These are phyloP conservation scores for Apamea crenata DNA, from an alignment of 2,888 invertebrate species.

Conservation along the genomic window DNA sequence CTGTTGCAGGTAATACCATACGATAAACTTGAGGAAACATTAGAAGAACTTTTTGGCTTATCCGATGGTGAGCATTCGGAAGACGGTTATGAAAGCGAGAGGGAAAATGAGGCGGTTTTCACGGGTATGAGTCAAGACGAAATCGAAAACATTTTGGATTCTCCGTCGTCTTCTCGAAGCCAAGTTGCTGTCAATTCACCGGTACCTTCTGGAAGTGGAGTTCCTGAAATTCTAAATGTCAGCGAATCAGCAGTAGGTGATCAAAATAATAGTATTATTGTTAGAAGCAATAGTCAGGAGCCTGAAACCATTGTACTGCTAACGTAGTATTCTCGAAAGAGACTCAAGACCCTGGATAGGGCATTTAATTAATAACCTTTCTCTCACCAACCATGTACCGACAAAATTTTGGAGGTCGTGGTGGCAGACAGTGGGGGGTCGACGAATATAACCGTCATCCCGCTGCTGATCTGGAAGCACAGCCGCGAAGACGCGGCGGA, in stretches of 20 bases:
- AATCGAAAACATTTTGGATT: slow-evolving; percentile 45
- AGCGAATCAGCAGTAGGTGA: slow-evolving; percentile 40
- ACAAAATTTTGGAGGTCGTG: too few relatives aligned
- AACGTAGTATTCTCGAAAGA: too few relatives aligned
- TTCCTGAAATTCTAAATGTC: slow-evolving; percentile 39
- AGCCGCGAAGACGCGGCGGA: too few relatives aligned
- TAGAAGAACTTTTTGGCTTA: slow-evolving; percentile 45
- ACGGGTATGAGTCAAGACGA: slow-evolving; percentile 39
- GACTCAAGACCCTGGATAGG: too few relatives aligned
- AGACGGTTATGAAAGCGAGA: slow-evolving; percentile 48
- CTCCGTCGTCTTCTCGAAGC: slow-evolving; percentile 45
- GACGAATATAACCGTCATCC: too few relatives aligned
- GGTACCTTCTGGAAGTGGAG: background rate
- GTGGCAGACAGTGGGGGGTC: too few relatives aligned
- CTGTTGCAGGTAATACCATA: slow-evolving; percentile 40
- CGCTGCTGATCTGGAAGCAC: too few relatives aligned
- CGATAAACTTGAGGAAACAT: slow-evolving; percentile 41
- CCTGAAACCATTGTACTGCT: slow-evolving; percentile 21
- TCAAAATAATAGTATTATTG: background rate
- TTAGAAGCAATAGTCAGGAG: slow-evolving; percentile 5
- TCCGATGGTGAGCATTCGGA: slow-evolving; percentile 48
- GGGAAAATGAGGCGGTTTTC: slow-evolving; percentile 51
- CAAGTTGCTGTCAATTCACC: slow-evolving; percentile 37
- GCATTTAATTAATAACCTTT: too few relatives aligned
- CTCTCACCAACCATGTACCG: too few relatives aligned